Base-by-base conservation (phyloP, 2,797 vertebrate species). In the Parauchenoglanis punctatus region DNA sequence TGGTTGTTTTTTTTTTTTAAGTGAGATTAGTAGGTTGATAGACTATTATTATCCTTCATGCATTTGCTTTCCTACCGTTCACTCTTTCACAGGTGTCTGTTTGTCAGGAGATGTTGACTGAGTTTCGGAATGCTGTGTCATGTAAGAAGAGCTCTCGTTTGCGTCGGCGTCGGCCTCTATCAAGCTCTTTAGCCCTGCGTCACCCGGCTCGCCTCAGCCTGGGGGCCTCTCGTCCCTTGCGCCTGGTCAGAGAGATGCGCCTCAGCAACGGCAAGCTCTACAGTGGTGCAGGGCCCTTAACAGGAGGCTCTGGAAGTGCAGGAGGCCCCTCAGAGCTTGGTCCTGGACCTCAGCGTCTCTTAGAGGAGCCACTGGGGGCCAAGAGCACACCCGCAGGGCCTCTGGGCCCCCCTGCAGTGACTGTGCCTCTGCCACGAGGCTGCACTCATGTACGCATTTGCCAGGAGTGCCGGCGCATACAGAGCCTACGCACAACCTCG, bases 371-470 rank as follows among this genome's bases (percentile, higher is more conserved):
- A 0, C 85, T 95, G 56, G 93, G 95, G 1, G 90, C 89, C 83
- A 94, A 92, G 85, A 88, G 95, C 95, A 89, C 72, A 89, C 87
- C 83, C 89, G 4, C 89, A 59, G 84, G 83, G 49, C 84, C 87
- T 18, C 81, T 91, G 23, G 89, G 89, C 3, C 89, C 91, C 7
- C 90, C 91, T 1, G 82, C 95, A 93, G 90, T 94, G 94, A 89
- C 94, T 93, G 85, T 92, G n/a, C 81, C 92, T 90, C 78, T 91
- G 49, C 93, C 95, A n/a, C 93, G 93, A 92, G 94, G 94, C 90
- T 97, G 97, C 93, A 95, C 96, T 87, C 97, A 98, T 35, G 96
- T 98, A 84, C 96, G 97, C n/a, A 97, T 97, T 91, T 97, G 97
- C 92, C 97, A 97, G 91, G 97, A 98, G 94, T 97, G 97, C 91